phyloP scores from a whole-genome alignment of 1,140 invertebrate genomes.

The Tribolium castaneum region DNA sequence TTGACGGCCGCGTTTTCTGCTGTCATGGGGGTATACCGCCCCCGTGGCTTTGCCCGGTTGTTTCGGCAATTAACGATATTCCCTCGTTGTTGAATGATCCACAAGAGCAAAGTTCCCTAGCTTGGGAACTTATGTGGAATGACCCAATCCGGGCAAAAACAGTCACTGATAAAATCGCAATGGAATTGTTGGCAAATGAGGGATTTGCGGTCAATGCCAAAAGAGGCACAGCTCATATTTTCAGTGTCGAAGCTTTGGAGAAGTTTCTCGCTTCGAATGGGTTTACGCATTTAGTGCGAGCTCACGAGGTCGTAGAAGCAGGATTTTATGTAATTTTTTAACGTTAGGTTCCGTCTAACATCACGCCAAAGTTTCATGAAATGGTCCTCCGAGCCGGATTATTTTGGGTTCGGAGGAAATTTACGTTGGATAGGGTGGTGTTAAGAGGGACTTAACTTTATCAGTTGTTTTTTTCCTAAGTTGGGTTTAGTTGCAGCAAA shows the following conservation, averaged over 20 bases:
- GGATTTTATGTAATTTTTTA: conserved; percentile 73
- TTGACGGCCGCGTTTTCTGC: conserved; percentile 80
- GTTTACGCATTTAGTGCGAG: conserved; percentile 76
- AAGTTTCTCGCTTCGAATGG: conserved; percentile 73
- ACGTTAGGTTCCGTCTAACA: too few relatives aligned
- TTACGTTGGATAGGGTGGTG: too few relatives aligned
- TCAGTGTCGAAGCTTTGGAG: conserved; percentile 74
- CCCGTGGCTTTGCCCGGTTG: conserved; percentile 70
- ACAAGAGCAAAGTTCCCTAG: conserved; percentile 72
- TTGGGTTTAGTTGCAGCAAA: conserved; percentile 65
- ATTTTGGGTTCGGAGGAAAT: too few relatives aligned
- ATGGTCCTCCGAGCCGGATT: too few relatives aligned
- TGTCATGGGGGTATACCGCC: conserved; percentile 81
- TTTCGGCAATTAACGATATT: conserved; percentile 70
- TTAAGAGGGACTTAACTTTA: conserved; percentile 55
- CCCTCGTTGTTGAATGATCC: conserved; percentile 74
- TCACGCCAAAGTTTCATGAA: too few relatives aligned
- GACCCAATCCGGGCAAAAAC: conserved; percentile 71
- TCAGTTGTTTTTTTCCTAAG: not conserved
- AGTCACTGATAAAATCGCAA: conserved; percentile 65
- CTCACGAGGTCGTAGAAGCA: conserved; percentile 77
- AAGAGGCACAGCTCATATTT: conserved; percentile 79
- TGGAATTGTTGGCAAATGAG: conserved; percentile 69
- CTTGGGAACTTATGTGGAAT: conserved; percentile 85
- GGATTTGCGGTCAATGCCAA: conserved; percentile 77